These are phyloP conservation scores for Helarctos malayanus DNA, from an alignment of 2,797 vertebrate genomes.

Conservation along the genomic window DNA sequence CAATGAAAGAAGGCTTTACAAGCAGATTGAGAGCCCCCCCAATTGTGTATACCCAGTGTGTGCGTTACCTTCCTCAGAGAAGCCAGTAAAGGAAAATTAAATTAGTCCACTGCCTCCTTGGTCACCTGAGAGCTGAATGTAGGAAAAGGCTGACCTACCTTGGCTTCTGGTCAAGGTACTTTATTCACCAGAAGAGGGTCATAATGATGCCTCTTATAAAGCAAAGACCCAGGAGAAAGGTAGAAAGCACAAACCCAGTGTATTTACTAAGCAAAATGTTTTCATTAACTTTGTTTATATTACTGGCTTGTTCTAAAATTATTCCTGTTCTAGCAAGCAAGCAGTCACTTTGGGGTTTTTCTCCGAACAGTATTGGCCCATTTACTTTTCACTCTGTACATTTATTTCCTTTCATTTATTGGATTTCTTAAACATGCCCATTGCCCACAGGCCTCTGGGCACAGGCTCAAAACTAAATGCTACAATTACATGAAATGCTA, in stretches of 20 bases:
- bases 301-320: constrained; percentile 66
- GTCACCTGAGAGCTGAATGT: neutral
- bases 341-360: constrained; percentile 39
- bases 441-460: constrained; percentile 63
- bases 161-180: neutral
- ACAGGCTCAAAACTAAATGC: constrained; percentile 73
- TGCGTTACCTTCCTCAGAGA: neutral
- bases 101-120: neutral
- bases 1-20: neutral
- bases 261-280: constrained; percentile 53
- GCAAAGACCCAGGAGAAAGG: neutral
- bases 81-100: constrained; percentile 27
- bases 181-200: constrained; percentile 32
- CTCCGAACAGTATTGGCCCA: constrained; percentile 24
- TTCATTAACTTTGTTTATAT: constrained; percentile 64
- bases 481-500: constrained; percentile 62
- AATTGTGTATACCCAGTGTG: rapidly evolving
- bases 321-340: neutral
- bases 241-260: neutral
- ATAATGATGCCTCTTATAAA: neutral
- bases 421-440: constrained; percentile 61
- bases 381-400: constrained; percentile 63
- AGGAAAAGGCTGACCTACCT: neutral
- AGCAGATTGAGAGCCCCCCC: neutral
- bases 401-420: constrained; percentile 78